Conservation (phyloP, 2,797 vertebrate species). For the Xenops minutus region DNA sequence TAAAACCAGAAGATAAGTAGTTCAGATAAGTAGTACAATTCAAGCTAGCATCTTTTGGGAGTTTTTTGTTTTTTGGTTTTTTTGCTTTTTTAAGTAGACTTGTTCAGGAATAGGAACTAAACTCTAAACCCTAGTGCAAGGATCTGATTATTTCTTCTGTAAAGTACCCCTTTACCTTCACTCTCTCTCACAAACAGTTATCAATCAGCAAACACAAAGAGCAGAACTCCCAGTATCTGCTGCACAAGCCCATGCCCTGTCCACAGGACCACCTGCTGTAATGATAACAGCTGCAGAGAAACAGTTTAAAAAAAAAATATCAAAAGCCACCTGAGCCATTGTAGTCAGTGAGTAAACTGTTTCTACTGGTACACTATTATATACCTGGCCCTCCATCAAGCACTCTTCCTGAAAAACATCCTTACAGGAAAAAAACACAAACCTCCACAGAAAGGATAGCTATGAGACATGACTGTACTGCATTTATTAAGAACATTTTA, state of each 20-base stretch:
- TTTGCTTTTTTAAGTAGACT: neutral
- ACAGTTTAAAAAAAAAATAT: neutral
- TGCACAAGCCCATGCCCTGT: neutral
- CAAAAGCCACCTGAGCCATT: neutral
- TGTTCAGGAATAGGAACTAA: neutral
- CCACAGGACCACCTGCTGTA: neutral
- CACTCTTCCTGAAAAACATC: neutral
- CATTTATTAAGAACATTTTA: neutral
- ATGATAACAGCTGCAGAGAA: neutral
- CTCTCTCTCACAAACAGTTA: neutral
- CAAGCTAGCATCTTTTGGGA: neutral
- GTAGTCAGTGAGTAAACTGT: neutral
- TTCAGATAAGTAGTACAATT: neutral
- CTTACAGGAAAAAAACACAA: neutral
- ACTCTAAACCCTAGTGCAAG: neutral
- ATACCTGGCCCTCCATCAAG: neutral
- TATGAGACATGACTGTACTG: neutral
- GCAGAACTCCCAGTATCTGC: neutral
- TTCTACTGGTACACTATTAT: neutral
- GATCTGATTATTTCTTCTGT: neutral
- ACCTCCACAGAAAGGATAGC: neutral
- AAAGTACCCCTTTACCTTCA: neutral
- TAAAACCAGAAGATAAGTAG: neutral
- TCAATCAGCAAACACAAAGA: neutral
- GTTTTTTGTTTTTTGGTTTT: neutral